A percentile compares a stretch with the other conserved stretches of the same genome.
Evolutionary conservation across 2,888 invertebrate species (phyloP).

Genomic region (Trissonchulus sp.): DNA sequence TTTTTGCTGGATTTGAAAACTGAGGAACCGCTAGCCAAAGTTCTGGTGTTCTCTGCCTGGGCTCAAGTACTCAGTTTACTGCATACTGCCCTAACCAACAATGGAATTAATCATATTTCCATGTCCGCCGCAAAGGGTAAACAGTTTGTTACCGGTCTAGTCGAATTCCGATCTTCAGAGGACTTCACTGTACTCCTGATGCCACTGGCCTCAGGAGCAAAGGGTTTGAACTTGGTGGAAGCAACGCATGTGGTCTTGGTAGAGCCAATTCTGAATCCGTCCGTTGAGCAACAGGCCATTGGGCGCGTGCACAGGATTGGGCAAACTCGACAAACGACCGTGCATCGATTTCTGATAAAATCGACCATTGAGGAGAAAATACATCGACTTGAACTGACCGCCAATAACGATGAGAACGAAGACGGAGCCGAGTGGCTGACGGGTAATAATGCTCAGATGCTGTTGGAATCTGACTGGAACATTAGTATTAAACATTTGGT

Average conservation of each 20-base stretch:
- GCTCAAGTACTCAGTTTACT: conserved; percentile 57
- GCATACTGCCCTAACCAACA: conserved; percentile 59
- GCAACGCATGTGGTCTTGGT: conserved; percentile 70
- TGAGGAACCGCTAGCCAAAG: conserved; percentile 61
- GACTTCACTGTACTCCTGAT: conserved; percentile 59
- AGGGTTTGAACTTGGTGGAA: conserved; percentile 71
- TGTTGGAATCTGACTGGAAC: neutral
- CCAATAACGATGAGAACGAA: neutral
- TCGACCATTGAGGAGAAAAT: conserved; percentile 69
- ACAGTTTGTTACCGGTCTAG: neutral
- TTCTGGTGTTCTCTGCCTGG: conserved; percentile 67
- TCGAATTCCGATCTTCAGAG: conserved; percentile 12
- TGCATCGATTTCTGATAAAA: conserved; percentile 66
- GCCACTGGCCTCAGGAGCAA: conserved; percentile 65
- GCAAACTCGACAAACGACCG: conserved; percentile 65
- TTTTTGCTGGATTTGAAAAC: conserved; percentile 60
- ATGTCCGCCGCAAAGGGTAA: neutral
- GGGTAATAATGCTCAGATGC: neutral
- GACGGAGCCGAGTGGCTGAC: neutral
- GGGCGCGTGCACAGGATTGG: conserved; percentile 73
- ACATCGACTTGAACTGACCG: conserved; percentile 19
- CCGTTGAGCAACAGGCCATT: conserved; percentile 69
- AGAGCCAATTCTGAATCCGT: conserved; percentile 68
- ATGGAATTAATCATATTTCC: conserved; percentile 54
- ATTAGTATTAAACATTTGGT: neutral